Conservation (phyloP, 2,797 vertebrate species). For the Rhynchonycteris naso region DNA sequence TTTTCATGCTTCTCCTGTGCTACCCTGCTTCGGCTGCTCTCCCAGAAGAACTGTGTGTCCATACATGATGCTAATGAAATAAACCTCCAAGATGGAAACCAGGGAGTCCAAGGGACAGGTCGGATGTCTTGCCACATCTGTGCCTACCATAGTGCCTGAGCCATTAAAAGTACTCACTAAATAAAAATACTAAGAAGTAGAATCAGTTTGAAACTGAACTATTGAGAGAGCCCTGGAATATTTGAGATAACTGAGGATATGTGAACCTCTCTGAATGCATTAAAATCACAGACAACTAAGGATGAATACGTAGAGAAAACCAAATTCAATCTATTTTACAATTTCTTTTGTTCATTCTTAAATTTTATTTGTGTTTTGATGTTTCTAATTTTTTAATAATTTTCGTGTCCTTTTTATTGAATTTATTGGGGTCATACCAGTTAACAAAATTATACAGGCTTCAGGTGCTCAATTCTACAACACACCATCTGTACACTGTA, state of each 20-base stretch:
- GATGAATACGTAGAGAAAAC: background rate
- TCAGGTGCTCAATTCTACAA: no score
- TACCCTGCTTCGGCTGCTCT: background rate
- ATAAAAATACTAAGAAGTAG: background rate
- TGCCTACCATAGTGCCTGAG: background rate
- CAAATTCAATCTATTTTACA: background rate
- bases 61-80: background rate
- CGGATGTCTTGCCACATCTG: background rate
- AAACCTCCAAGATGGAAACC: background rate
- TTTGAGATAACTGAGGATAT: background rate
- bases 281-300: background rate
- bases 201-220: constrained; percentile 1
- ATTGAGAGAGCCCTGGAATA: background rate
- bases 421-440: no score
- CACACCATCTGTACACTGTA: no score
- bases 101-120: background rate
- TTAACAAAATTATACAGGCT: no score
- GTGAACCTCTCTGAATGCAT: background rate
- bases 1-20: constrained; percentile 23
- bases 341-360: background rate
- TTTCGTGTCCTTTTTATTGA: no score
- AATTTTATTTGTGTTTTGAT: no score
- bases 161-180: background rate
- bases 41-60: background rate
- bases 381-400: no score